Evolutionary conservation across 2,888 invertebrate species (phyloP), one percentile per base, ranked within the genome.

Genomic region (Pristionchus entomophagus): DNA sequence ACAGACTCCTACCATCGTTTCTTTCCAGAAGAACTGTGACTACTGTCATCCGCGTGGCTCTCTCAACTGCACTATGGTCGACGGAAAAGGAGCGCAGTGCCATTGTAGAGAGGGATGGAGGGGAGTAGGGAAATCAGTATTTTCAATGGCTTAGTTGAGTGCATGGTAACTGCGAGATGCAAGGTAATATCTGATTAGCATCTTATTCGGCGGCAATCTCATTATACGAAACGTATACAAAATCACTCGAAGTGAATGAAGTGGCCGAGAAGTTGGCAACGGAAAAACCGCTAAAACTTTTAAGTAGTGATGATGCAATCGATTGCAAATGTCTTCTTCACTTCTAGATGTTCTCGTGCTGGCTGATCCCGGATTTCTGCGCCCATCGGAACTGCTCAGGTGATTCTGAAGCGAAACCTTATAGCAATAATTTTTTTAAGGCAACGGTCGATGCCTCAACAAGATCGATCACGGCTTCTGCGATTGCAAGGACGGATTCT

Each of bases 331-430:
- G n/a, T n/a, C n/a, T n/a, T n/a, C n/a, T 3, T 38, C 0, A 26
- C 5, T 45, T 49, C 19, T 29, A 84, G 83, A 84, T 65, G 83
- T 84, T 56, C 38, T 49, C 85, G 8, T 85, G 85, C 77, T 85
- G 85, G 85, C 35, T 85, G 26, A 56, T 35, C 41, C 85, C 85
- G 12, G 56, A 77, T n/a, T 56, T 77, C 38, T 85, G 85, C 56
- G 26, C 10, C 10, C 14, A 22, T 17, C 26, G 29, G 26, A 85
- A 85, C 29, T 85, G 85, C 35, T 85, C 85, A 19, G 85, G 85
- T 51, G 17, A 4, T n/a, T 35, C n/a, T n/a, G n/a, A n/a, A n/a
- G 6, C 45, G 45, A 45, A 45, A 45, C 6, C 14, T 10, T 45
- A 10, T 45, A 10, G 6, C 45, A 45, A 14, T 45, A 45, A 45